Percentiles rank a stretch among this genome's conserved stretches.
Evolutionary conservation across 2,888 invertebrate genomes (phyloP).

Genomic region (Adelphocoris suturalis): DNA sequence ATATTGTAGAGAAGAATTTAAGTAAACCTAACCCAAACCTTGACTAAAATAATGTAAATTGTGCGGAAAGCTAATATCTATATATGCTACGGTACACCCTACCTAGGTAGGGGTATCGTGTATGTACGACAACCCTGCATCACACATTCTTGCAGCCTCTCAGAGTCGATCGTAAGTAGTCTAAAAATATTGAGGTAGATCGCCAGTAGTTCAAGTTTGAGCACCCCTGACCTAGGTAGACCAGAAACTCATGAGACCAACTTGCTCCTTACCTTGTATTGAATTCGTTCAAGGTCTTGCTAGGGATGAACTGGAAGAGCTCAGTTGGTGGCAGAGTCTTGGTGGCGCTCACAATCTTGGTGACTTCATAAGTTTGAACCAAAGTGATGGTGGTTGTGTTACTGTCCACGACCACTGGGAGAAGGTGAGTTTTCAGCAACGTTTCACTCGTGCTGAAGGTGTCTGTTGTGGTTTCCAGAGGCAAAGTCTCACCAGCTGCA

Average conservation of each 20-base stretch:
- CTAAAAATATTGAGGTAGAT: too few species aligned
- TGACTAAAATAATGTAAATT: too few species aligned
- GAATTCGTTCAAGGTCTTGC: slow-evolving; percentile 92
- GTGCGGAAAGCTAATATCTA: too few species aligned
- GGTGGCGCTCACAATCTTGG: slow-evolving; percentile 90
- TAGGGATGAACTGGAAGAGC: slow-evolving; percentile 91
- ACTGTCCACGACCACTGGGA: slow-evolving; percentile 88
- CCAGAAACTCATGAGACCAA: neutral
- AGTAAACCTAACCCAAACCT: too few species aligned
- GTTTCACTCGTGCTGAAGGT: slow-evolving; percentile 94
- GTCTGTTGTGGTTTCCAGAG: slow-evolving; percentile 92
- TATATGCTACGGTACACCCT: too few species aligned
- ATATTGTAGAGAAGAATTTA: too few species aligned
- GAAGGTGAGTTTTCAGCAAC: slow-evolving; percentile 91
- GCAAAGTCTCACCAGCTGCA: slow-evolving; percentile 89
- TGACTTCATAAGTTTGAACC: slow-evolving; percentile 93
- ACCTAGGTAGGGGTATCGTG: too few species aligned
- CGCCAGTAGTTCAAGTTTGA: too few species aligned
- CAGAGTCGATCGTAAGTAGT: too few species aligned
- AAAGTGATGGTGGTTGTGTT: slow-evolving; percentile 89
- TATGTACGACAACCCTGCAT: too few species aligned
- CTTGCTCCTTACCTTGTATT: slow-evolving; percentile 81
- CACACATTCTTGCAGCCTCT: too few species aligned
- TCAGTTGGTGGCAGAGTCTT: slow-evolving; percentile 94
- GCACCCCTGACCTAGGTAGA: too few species aligned